A percentile compares a stretch with the other conserved stretches of the same genome.
Conservation (phyloP, 2,113 vertebrate genomes). For the Ameiurus melas region DNA sequence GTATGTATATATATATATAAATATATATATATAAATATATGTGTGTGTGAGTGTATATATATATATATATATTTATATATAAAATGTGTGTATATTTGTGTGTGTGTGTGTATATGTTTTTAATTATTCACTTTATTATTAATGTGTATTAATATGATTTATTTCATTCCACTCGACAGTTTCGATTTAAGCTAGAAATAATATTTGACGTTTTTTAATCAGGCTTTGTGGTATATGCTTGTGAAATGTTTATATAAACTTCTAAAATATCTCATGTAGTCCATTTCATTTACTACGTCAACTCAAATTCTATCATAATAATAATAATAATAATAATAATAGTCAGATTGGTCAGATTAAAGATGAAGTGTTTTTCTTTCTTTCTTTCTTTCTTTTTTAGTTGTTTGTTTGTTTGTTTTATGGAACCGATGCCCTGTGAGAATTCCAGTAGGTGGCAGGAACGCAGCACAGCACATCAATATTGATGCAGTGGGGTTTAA, state of each 20-base stretch:
- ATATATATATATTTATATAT: not conserved
- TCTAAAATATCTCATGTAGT: not conserved
- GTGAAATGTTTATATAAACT: not conserved
- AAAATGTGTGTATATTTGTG: no score
- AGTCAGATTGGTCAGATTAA: constrained; percentile 1
- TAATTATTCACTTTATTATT: not conserved
- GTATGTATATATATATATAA: not conserved
- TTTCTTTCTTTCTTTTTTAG: not conserved
- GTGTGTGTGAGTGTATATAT: not conserved
- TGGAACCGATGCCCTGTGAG: constrained; percentile 56
- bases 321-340: no score
- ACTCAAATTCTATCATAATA: not conserved
- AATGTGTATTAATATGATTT: not conserved
- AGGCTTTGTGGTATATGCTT: not conserved
- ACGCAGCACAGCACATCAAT: constrained; percentile 72
- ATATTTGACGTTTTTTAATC: not conserved
- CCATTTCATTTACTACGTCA: not conserved
- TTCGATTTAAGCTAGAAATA: no score
- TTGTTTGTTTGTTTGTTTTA: constrained; percentile 46
- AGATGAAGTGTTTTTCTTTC: not conserved
- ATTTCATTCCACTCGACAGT: not conserved
- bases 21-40: not conserved
- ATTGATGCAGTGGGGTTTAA: constrained; percentile 74
- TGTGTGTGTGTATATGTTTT: no score
- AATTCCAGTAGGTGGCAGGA: constrained; percentile 58